Base-by-base conservation (phyloP, 2,113 vertebrate species). In the Chaetodon auriga region DNA sequence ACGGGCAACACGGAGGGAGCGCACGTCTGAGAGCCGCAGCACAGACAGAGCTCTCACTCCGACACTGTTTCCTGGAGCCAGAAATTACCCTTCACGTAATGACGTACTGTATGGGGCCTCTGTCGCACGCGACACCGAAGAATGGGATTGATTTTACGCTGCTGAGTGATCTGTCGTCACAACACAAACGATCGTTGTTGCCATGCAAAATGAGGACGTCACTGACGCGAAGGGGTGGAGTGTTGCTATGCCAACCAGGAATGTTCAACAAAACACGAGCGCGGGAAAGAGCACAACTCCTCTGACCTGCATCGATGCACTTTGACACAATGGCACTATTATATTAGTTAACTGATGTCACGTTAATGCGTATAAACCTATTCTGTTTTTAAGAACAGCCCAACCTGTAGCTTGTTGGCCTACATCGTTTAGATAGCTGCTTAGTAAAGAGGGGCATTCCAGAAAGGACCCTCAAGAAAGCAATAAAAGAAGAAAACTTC, bases 201-300 rank as follows among this genome's bases (percentile, higher is more conserved):
- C 81, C 53, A 53, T 78, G 84, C 82, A 89, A 92, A 89, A 70
- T 2, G 4, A 45, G 16, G 4, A 83, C 93, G 94, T 95, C 93
- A 94, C 87, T 91, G 86, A 89, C 90, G 85, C 87, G 81, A 92
- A 92, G 89, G 94, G 93, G 94, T 84, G 90, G 92, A 86, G 90
- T 77, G 95, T 96, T 90, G 88, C 95, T 68, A 68, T n/a, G 94
- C 66, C 92, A 88, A 95, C 95, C 30, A 61, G 74, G 86, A 92
- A 90, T 90, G 87, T 95, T 91, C 80, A 92, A 84, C 94, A 95
- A 91, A 96, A 96, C 94, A 96, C 0, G 23, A 83, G 83, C 82
- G 87, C 46, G 83, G 77, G 81, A 88, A 90, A 84, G 45, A 78
- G 71, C 72, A 25, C 10, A 2, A n/a, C 14, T 41, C 41, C 51